Conservation (phyloP, 2,797 vertebrate species). For the Hemibagrus guttatus region DNA sequence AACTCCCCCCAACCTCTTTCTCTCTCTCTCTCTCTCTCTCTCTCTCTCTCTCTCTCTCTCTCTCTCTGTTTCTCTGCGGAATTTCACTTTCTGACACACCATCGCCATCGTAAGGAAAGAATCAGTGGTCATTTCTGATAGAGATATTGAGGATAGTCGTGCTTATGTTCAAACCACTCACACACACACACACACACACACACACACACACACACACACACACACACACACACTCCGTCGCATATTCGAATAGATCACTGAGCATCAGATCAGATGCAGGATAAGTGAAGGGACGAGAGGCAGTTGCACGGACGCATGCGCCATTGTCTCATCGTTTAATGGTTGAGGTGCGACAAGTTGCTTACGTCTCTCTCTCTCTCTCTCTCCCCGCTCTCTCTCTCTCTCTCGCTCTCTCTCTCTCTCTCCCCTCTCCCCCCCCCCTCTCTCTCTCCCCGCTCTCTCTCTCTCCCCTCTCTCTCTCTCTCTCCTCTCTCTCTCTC, state of each 20-base stretch:
- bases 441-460: conserved; percentile 37
- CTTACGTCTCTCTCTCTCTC: conserved; percentile 31
- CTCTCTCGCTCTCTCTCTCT: conserved; percentile 26
- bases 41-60: conserved; percentile 33
- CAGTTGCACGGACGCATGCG: conserved; percentile 8
- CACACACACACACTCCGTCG: not conserved
- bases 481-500: conserved; percentile 34
- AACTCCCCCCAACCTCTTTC: conserved; percentile 9
- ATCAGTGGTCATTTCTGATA: not conserved
- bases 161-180: not conserved
- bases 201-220: conserved; percentile 1
- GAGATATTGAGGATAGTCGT: not conserved
- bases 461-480: conserved; percentile 29
- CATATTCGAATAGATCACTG: not conserved
- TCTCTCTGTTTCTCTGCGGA: conserved; percentile 35
- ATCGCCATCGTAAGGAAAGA: not conserved
- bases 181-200: not conserved
- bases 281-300: not conserved
- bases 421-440: too few relatives aligned
- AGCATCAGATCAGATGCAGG: conserved; percentile 8
- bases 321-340: conserved; percentile 30
- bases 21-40: conserved; percentile 27
- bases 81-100: not conserved
- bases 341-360: conserved; percentile 31
- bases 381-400: conserved; percentile 26